phyloP scores from a whole-genome alignment of 2,113 vertebrate genomes.

The Macheiramphus alcinus region DNA sequence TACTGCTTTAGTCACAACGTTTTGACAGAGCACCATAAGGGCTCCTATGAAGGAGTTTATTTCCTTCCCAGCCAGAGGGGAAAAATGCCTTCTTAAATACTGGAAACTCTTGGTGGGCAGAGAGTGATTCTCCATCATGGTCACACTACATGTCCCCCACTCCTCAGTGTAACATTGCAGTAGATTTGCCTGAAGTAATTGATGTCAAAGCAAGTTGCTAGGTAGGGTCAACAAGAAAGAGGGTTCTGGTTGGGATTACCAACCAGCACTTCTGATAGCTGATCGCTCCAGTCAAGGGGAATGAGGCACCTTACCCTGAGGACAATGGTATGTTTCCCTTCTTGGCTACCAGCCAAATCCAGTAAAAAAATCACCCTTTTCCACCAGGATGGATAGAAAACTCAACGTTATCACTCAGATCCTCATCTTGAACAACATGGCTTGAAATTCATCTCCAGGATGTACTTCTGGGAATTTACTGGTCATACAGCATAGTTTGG shows the following conservation, averaged over 20 bases:
- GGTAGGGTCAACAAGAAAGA: neutral
- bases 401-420: neutral
- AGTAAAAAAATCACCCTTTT: neutral
- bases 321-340: neutral
- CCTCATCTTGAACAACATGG: neutral
- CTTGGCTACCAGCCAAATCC: neutral
- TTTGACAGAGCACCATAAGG: neutral
- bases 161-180: neutral
- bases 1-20: neutral
- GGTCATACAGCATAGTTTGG: neutral
- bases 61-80: neutral
- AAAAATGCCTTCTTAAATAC: neutral
- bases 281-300: neutral
- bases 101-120: neutral
- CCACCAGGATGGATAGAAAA: neutral
- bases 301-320: neutral
- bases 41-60: neutral
- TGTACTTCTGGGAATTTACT: neutral
- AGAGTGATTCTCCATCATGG: neutral
- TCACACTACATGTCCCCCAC: fast-evolving
- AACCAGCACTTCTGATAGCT: neutral
- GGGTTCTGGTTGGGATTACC: neutral
- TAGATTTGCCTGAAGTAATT: neutral
- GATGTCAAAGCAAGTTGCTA: neutral
- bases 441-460: neutral